phyloP scores from a whole-genome alignment of 2,888 invertebrate species.

The Epsilonema sp. region DNA sequence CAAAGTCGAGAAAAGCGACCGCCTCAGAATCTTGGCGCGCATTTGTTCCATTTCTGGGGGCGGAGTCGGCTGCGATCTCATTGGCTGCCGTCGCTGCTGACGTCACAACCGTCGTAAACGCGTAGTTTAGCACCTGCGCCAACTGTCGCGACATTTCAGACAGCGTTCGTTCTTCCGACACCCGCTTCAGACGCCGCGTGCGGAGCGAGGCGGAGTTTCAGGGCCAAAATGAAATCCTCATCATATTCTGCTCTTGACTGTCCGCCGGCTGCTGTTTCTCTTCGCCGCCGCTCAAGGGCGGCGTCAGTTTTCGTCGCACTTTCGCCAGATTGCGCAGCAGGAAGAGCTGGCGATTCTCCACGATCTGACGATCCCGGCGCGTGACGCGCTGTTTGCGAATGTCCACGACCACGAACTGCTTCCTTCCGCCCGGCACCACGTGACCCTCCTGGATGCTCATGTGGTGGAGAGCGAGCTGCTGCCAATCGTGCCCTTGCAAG shows the following conservation, averaged over 20 bases:
- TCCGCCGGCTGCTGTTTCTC: not conserved
- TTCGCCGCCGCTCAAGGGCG: not conserved
- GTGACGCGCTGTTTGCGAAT: constrained; percentile 59
- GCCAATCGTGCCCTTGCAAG: constrained; percentile 70
- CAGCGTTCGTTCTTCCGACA: constrained; percentile 60
- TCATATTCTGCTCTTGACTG: too few relatives aligned
- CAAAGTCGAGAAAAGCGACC: too few relatives aligned
- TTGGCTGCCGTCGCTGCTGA: too few relatives aligned
- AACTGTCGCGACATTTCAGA: constrained; percentile 57
- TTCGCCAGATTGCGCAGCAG: constrained; percentile 66
- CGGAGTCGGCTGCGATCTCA: too few relatives aligned
- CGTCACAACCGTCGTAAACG: too few relatives aligned
- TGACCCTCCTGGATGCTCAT: too few relatives aligned
- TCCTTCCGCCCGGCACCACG: not conserved
- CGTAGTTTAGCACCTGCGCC: constrained; percentile 53
- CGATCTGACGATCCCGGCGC: constrained; percentile 55
- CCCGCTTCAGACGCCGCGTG: constrained; percentile 50
- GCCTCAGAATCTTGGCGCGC: not conserved
- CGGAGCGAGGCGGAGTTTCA: constrained; percentile 29
- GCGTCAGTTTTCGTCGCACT: constrained; percentile 35
- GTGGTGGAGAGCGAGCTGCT: constrained; percentile 14
- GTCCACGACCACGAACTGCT: constrained; percentile 1
- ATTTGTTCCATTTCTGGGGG: not conserved
- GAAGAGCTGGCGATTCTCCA: constrained; percentile 62
- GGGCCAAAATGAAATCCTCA: too few relatives aligned